These are phyloP conservation scores for Dromaius novaehollandiae DNA, from an alignment of 2,113 vertebrate genomes.

Conservation along the genomic window DNA sequence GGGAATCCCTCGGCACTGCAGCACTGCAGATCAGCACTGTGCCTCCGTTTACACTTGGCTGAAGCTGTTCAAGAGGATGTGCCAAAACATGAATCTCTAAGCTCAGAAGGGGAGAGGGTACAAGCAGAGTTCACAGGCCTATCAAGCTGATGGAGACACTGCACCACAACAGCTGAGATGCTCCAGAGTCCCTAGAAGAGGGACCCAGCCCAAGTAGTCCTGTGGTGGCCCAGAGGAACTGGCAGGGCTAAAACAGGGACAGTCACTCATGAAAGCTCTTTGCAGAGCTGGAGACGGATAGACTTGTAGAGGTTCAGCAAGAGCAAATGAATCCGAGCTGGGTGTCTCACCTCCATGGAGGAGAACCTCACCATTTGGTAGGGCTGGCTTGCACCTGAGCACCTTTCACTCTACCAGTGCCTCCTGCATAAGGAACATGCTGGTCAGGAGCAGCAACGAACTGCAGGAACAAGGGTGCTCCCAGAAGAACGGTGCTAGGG, in stretches of 20 bases:
- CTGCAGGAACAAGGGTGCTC: background rate
- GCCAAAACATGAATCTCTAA: constrained; percentile 14
- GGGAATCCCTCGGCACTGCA: background rate
- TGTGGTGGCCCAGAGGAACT: background rate
- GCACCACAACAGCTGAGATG: background rate
- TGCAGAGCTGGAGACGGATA: background rate
- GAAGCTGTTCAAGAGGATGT: constrained; percentile 24
- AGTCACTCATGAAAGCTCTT: background rate
- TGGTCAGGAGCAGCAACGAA: background rate
- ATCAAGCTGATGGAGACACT: background rate
- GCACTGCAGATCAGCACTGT: background rate
- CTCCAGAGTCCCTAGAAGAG: background rate
- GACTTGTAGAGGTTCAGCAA: background rate
- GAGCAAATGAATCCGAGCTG: background rate
- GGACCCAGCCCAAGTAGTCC: background rate
- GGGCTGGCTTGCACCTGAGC: background rate
- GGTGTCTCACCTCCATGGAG: background rate
- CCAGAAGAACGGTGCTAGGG: background rate
- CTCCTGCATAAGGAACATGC: background rate
- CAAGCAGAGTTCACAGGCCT: background rate
- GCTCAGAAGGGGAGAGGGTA: background rate
- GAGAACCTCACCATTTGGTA: background rate
- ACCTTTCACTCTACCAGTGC: background rate
- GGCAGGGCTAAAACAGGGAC: background rate
- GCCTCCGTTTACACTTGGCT: background rate